phyloP scores from a whole-genome alignment of 2,113 vertebrate genomes.

The Varanus komodoensis region DNA sequence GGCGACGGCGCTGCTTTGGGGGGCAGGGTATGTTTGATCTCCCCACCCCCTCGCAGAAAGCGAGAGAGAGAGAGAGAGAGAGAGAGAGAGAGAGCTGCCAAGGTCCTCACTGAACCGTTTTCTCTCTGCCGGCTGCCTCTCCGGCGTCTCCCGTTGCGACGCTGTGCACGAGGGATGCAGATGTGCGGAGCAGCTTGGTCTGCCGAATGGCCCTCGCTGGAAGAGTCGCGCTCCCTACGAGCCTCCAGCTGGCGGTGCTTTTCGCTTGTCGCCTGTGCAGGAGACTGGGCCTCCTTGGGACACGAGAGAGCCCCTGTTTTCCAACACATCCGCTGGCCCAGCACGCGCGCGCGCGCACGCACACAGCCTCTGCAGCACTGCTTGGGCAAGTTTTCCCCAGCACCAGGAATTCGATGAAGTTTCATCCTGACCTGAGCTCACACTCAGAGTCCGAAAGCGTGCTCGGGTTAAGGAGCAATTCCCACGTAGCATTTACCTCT shows the following conservation, averaged over 20 bases:
- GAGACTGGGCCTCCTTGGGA: neutral
- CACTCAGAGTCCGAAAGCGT: no score
- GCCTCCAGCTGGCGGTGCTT: neutral
- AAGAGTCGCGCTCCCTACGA: neutral
- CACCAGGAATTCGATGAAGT: neutral
- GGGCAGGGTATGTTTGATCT: neutral
- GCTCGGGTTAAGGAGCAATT: neutral
- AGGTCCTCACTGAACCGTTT: slow-evolving; percentile 74
- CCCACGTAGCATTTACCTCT: no score
- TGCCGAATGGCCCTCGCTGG: neutral
- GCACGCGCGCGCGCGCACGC: slow-evolving; percentile 38
- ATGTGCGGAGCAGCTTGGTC: neutral
- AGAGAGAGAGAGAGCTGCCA: slow-evolving; percentile 62
- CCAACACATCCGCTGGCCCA: neutral
- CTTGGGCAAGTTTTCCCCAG: slow-evolving; percentile 25
- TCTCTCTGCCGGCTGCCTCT: slow-evolving; percentile 58
- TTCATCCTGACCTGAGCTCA: neutral
- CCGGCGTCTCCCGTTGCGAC: slow-evolving; percentile 24
- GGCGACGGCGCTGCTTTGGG: slow-evolving; percentile 43
- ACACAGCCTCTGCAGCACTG: slow-evolving; percentile 56
- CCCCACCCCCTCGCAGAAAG: neutral
- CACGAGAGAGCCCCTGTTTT: no score
- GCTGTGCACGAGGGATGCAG: neutral
- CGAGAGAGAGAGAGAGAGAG: no score
- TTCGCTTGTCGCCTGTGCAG: no score